These are phyloP conservation scores for Phyllopteryx taeniolatus DNA, from an alignment of 2,113 vertebrate species.

Conservation along the genomic window DNA sequence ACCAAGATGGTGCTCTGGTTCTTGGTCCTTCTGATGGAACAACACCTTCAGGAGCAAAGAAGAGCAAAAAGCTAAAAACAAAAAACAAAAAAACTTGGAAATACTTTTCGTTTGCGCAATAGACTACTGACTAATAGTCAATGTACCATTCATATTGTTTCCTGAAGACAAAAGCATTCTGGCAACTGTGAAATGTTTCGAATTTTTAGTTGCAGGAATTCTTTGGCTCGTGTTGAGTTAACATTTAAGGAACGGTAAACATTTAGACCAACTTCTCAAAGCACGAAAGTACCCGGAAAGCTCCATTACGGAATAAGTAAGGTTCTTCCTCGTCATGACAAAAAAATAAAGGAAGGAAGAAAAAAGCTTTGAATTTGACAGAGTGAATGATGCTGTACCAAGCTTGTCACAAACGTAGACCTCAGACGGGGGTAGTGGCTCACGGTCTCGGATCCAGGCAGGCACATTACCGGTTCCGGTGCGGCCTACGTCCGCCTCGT, in stretches of 20 bases:
- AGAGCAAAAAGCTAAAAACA: background rate
- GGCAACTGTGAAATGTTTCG: no score
- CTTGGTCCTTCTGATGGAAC: constrained; percentile 6
- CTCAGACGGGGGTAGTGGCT: background rate
- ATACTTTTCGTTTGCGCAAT: background rate
- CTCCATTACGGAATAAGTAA: no score
- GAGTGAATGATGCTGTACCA: background rate
- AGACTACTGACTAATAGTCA: background rate
- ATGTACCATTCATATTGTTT: no score
- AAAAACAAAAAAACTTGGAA: background rate
- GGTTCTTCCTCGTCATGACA: no score
- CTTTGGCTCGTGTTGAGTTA: no score
- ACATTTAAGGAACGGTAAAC: no score
- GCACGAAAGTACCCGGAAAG: no score
- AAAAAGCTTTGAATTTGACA: background rate
- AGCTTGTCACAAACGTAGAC: background rate
- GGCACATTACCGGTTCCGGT: constrained; percentile 37
- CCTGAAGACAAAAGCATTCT: no score
- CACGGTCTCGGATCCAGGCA: constrained; percentile 41
- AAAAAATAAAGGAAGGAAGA: background rate
- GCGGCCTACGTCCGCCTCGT: constrained; percentile 34
- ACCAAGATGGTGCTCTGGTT: constrained; percentile 41
- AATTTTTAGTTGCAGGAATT: no score
- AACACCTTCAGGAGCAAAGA: background rate
- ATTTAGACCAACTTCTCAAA: no score